Conservation (phyloP, 92 coral and sea anemone genomes). For the Actinostola sp. region DNA sequence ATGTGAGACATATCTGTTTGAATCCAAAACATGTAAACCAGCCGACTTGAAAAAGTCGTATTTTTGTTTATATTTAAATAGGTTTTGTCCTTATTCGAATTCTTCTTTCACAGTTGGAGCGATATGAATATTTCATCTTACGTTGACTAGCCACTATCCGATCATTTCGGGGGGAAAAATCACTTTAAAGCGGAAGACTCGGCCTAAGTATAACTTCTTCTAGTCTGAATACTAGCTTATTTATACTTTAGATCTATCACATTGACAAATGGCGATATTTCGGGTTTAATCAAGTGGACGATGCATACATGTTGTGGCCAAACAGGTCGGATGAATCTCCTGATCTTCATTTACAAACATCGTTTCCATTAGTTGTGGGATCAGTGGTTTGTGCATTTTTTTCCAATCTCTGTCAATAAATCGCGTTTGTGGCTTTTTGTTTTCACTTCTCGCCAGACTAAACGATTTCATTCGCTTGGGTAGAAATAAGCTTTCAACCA, state of each 20-base stretch:
- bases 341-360: background rate
- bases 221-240: background rate
- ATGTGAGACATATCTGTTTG: background rate
- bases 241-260: background rate
- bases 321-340: constrained; percentile 15
- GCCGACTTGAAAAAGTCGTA: constrained; percentile 31
- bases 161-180: constrained; percentile 19
- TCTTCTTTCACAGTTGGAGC: constrained; percentile 64
- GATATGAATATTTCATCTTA: constrained; percentile 62
- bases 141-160: constrained; percentile 13
- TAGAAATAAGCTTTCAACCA: constrained; percentile 23
- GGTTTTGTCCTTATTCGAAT: constrained; percentile 30
- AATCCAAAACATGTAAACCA: background rate
- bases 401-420: constrained; percentile 30
- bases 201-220: constrained; percentile 2
- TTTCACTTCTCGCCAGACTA: constrained; percentile 42
- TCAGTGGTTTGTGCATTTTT: constrained; percentile 24
- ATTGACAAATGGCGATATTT: constrained; percentile 6
- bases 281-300: background rate
- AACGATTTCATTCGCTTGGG: constrained; percentile 25
- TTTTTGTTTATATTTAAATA: constrained; percentile 36
- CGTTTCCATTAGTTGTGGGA: background rate
- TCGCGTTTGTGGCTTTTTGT: constrained; percentile 32
- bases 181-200: constrained; percentile 5
- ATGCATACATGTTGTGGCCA: background rate